Percentiles rank a stretch among this genome's conserved stretches.
Evolutionary conservation across 2,888 invertebrate genomes (phyloP).

Genomic region (Carterocephalus palaemon): DNA sequence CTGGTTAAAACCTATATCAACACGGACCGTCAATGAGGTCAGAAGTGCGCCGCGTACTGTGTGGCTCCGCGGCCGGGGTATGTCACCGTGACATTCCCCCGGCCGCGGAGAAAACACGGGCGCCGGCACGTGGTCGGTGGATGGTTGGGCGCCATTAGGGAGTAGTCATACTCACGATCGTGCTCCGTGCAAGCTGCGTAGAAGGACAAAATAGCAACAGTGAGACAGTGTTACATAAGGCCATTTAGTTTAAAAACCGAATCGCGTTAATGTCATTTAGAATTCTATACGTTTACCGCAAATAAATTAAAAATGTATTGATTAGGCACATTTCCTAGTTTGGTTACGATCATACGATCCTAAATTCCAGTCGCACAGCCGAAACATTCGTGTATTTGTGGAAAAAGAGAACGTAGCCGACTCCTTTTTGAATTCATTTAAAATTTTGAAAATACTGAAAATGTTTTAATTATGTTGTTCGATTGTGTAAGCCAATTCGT

Average conservation of each 20-base stretch:
- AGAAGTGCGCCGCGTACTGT: too few relatives aligned
- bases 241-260: conserved; percentile 7
- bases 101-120: conserved; percentile 28
- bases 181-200: conserved; percentile 92
- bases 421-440: conserved; percentile 9
- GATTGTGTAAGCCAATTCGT: conserved; percentile 28
- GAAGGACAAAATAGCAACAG: conserved; percentile 82
- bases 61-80: too few relatives aligned
- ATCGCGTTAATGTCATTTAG: conserved; percentile 2
- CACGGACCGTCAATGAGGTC: too few relatives aligned
- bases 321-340: too few relatives aligned
- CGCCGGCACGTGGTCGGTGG: too few relatives aligned
- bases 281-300: conserved; percentile 4
- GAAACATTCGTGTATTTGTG: too few relatives aligned
- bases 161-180: conserved; percentile 88
- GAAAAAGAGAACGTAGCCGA: too few relatives aligned
- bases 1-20: too few relatives aligned
- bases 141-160: too few relatives aligned
- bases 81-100: conserved; percentile 1
- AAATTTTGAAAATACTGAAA: conserved; percentile 23
- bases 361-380: too few relatives aligned
- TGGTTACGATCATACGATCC: too few relatives aligned
- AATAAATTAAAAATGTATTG: not conserved
- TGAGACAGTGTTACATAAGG: conserved; percentile 66
- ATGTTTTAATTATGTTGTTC: conserved; percentile 3